Evolutionary conservation across 2,113 vertebrate genomes (phyloP).

Genomic region (Oceanodroma tethys): DNA sequence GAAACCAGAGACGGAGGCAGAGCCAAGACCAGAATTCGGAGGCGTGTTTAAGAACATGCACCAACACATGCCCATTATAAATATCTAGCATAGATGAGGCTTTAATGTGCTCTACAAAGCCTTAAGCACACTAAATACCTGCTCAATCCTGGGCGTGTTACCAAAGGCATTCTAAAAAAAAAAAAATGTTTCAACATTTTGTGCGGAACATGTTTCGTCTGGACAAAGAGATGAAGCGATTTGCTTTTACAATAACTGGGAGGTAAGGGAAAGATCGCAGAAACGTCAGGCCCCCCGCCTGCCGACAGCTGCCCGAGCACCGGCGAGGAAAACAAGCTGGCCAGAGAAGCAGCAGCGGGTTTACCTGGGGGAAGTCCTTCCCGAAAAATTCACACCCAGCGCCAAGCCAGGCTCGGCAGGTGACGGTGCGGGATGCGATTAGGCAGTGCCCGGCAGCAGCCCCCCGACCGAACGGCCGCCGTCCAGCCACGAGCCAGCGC

Average conservation of each 20-base stretch:
- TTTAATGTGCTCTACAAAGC: not conserved
- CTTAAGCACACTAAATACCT: not conserved
- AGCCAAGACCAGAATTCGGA: not conserved
- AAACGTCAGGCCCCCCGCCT: not conserved
- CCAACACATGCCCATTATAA: not conserved
- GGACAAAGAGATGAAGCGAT: not conserved
- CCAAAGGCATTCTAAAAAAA: not conserved
- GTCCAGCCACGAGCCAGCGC: fast-evolving
- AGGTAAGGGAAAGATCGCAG: not conserved
- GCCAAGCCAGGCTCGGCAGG: fast-evolving
- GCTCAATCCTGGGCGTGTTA: not conserved
- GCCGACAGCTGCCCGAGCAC: not conserved
- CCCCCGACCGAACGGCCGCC: not conserved
- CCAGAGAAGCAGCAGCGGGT: not conserved
- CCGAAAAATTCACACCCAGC: fast-evolving
- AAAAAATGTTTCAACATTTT: not conserved
- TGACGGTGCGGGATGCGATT: fast-evolving
- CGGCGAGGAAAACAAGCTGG: not conserved
- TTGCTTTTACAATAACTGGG: not conserved
- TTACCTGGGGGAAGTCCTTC: not conserved
- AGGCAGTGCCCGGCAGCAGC: not conserved
- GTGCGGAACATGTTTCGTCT: not conserved
- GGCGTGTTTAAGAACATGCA: not conserved
- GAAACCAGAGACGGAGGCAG: not conserved
- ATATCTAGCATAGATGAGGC: not conserved